Conservation (phyloP, 2,113 vertebrate species). For the Oreochromis spilurus region DNA sequence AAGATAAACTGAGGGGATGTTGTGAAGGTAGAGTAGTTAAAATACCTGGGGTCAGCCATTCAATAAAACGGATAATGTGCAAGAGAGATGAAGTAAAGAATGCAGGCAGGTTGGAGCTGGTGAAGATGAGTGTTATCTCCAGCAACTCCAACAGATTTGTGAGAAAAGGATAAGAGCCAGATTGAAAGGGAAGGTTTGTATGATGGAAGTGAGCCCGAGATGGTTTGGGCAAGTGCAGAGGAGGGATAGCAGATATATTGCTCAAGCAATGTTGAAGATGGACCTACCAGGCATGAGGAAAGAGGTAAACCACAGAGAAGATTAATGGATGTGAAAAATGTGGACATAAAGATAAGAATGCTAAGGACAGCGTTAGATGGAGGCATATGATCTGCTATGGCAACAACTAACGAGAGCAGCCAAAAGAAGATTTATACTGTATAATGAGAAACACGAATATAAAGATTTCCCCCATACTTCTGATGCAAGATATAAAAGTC, state of each 20-base stretch:
- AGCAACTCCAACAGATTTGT: not conserved
- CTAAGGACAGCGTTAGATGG: not conserved
- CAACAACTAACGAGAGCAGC: not conserved
- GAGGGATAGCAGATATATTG: not conserved
- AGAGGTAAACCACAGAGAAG: not conserved
- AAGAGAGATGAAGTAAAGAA: not conserved
- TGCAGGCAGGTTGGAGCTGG: not conserved
- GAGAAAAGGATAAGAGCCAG: not conserved
- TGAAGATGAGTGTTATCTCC: not conserved
- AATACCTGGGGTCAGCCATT: not conserved
- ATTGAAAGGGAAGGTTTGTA: not conserved
- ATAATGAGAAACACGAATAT: not conserved
- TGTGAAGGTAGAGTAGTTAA: not conserved
- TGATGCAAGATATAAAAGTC: not conserved
- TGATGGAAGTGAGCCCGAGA: not conserved
- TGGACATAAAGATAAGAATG: not conserved
- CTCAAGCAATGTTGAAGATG: not conserved
- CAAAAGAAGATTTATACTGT: not conserved
- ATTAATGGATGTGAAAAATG: not conserved
- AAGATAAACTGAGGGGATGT: not conserved
- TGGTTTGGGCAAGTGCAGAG: not conserved
- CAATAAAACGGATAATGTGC: rapidly evolving
- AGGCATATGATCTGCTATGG: not conserved
- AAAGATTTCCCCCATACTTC: not conserved
- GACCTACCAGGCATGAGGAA: not conserved